Evolutionary conservation across 1,140 invertebrate genomes (phyloP).

Genomic region (Drosophila sechellia): DNA sequence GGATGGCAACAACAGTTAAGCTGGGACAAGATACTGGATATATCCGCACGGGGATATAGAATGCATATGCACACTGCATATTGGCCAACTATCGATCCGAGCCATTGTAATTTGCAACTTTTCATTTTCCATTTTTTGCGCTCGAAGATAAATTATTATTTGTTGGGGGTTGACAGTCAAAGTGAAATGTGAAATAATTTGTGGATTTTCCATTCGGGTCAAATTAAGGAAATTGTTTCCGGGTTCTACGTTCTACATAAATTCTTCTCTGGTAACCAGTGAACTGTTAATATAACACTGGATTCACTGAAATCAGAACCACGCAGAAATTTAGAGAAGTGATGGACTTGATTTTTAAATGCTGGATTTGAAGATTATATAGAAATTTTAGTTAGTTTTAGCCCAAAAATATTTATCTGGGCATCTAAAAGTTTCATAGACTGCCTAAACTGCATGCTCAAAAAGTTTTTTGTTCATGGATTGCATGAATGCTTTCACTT

Average conservation of each 20-base stretch:
- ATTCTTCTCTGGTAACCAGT: conserved; percentile 21
- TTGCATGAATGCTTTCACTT: no score
- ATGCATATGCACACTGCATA: conserved; percentile 30
- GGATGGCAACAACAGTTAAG: conserved; percentile 33
- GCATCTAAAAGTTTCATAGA: no score
- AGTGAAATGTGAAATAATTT: conserved; percentile 36
- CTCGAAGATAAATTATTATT: conserved; percentile 38
- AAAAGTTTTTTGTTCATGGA: no score
- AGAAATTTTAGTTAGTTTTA: no score
- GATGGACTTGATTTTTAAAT: neutral
- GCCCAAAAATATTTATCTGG: no score
- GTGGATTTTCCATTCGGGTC: conserved; percentile 21
- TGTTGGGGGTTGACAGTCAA: conserved; percentile 30
- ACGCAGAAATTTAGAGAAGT: neutral
- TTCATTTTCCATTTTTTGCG: conserved; percentile 57
- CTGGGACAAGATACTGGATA: conserved; percentile 23
- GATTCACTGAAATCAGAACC: conserved; percentile 39
- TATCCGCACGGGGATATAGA: conserved; percentile 27
- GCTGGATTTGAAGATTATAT: neutral
- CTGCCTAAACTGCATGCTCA: no score
- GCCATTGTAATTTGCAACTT: conserved; percentile 63
- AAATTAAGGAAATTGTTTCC: conserved; percentile 37
- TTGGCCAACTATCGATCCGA: conserved; percentile 67
- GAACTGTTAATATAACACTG: conserved; percentile 54
- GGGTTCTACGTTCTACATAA: conserved; percentile 1